phyloP scores from a whole-genome alignment of 2,888 invertebrate species.

The Mystacides longicornis region DNA sequence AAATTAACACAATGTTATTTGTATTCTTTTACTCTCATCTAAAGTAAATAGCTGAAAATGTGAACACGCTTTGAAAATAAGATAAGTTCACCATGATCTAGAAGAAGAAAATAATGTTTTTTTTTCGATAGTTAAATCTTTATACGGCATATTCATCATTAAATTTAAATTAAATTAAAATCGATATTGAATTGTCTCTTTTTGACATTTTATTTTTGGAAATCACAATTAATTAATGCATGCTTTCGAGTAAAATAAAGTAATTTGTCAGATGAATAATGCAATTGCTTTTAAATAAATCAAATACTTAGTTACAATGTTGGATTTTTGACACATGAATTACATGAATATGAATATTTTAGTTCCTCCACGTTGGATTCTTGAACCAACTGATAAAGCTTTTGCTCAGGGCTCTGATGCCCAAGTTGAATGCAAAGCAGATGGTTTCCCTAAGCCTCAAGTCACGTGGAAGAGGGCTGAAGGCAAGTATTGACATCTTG shows the following conservation, averaged over 20 bases:
- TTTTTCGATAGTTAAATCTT: not conserved
- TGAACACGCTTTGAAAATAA: too few relatives aligned
- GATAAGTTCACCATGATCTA: too few relatives aligned
- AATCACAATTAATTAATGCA: not conserved
- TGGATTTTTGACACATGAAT: not conserved
- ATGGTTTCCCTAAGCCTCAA: conserved; percentile 90
- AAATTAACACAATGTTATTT: too few relatives aligned
- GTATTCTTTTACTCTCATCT: too few relatives aligned
- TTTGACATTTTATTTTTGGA: not conserved
- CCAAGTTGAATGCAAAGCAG: conserved; percentile 91
- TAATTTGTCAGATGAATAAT: not conserved
- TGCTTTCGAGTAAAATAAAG: too few relatives aligned
- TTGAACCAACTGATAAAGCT: conserved; percentile 91
- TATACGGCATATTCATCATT: not conserved
- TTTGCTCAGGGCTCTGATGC: conserved; percentile 92
- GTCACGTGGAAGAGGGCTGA: conserved; percentile 95
- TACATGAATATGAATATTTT: conserved; percentile 33
- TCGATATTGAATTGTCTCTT: not conserved
- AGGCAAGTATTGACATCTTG: conserved; percentile 50
- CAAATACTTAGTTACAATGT: too few relatives aligned
- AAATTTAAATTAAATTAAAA: not conserved
- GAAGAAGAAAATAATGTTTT: not conserved
- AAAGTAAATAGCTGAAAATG: too few relatives aligned
- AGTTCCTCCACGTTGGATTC: conserved; percentile 95
- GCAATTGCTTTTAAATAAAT: too few relatives aligned